phyloP scores from a whole-genome alignment of 2,888 invertebrate genomes.

The Eupsilia transversa region DNA sequence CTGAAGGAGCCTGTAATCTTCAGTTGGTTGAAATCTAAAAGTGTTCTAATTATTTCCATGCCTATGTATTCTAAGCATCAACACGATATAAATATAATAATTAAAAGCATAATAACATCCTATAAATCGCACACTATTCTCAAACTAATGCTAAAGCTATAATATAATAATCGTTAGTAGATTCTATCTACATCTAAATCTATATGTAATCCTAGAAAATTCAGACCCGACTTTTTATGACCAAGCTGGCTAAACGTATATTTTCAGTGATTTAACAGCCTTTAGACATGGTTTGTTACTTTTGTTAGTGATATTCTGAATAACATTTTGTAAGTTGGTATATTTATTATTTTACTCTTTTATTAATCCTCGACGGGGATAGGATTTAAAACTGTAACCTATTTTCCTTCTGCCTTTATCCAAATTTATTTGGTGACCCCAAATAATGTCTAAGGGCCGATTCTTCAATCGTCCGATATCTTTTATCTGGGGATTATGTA shows the following conservation, averaged over 20 bases:
- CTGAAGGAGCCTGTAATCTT: no score
- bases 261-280: constrained; percentile 72
- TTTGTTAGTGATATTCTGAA: no score
- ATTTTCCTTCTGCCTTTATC: no score
- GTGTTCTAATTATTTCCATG: constrained; percentile 14
- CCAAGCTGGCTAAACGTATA: constrained; percentile 85
- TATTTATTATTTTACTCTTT: no score
- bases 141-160: constrained; percentile 35
- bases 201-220: constrained; percentile 5
- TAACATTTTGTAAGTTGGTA: no score
- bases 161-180: constrained; percentile 8
- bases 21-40: neutral
- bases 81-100: constrained; percentile 11
- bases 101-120: constrained; percentile 7
- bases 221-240: constrained; percentile 83
- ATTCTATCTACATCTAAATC: neutral
- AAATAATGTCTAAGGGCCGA: no score
- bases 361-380: no score
- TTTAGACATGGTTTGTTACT: constrained; percentile 70
- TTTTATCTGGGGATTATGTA: no score
- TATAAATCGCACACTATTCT: constrained; percentile 19
- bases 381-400: no score
- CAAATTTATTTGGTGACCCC: no score
- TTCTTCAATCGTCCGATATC: no score
- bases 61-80: constrained; percentile 21